Percentiles rank a stretch among this genome's conserved stretches.
These are phyloP conservation scores for Microcebus lehilahytsara DNA, from an alignment of 2,113 vertebrate genomes.

Conservation along the genomic window DNA sequence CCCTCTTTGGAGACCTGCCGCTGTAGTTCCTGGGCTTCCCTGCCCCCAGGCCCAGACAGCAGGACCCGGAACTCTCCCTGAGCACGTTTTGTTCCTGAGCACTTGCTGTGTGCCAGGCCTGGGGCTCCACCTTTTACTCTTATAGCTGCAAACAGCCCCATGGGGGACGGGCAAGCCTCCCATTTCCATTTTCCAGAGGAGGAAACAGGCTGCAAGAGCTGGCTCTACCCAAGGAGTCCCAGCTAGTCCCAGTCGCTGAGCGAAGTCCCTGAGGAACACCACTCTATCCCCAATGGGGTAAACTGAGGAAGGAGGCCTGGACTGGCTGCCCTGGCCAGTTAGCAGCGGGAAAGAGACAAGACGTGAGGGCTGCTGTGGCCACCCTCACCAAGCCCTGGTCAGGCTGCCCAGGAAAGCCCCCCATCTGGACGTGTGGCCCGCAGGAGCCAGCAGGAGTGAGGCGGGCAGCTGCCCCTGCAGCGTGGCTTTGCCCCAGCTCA, in stretches of 20 bases:
- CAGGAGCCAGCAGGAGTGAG: not conserved
- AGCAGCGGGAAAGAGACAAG: not conserved
- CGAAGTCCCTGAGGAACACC: not conserved
- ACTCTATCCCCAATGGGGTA: not conserved
- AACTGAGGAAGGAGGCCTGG: not conserved
- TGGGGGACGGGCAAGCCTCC: not conserved
- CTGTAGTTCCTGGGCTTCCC: not conserved
- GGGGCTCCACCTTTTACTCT: not conserved
- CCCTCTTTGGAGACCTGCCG: not conserved
- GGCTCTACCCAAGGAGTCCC: not conserved
- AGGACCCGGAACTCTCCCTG: accelerated
- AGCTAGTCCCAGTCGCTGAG: not conserved
- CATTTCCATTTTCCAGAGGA: not conserved
- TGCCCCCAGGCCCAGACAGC: not conserved
- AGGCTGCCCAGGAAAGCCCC: not conserved
- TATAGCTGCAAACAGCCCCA: accelerated
- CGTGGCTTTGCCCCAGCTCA: accelerated
- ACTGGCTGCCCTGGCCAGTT: no score
- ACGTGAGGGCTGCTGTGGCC: no score
- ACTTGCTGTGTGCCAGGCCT: accelerated
- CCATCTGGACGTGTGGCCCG: not conserved
- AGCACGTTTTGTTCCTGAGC: not conserved
- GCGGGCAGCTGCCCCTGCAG: not conserved
- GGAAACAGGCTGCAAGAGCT: not conserved
- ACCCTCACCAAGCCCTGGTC: no score